Evolutionary conservation across 2,797 vertebrate species (phyloP).

Genomic region (Pristis pectinata): DNA sequence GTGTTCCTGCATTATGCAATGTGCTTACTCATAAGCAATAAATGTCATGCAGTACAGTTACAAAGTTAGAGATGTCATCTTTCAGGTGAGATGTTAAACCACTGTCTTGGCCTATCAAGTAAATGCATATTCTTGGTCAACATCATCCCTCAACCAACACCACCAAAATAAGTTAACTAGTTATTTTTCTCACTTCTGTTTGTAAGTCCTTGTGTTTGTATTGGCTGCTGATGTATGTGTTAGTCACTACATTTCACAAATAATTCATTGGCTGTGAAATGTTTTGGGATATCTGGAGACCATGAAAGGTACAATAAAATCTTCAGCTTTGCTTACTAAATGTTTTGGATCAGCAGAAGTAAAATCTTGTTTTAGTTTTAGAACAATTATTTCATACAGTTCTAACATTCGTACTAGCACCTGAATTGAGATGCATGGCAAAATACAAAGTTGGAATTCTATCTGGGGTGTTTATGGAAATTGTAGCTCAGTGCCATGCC

Average conservation of each 20-base stretch:
- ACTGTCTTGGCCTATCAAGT: background rate
- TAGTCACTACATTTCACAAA: background rate
- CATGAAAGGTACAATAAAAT: background rate
- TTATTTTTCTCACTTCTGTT: background rate
- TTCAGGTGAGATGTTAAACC: background rate
- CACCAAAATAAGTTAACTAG: background rate
- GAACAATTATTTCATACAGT: background rate
- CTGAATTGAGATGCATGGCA: background rate
- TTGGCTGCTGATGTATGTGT: background rate
- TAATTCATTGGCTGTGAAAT: background rate
- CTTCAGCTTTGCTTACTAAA: background rate
- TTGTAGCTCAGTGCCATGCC: background rate
- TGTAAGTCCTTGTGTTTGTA: background rate
- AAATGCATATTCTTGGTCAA: background rate
- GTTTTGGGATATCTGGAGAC: background rate
- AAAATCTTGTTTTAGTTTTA: background rate
- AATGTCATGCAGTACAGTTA: background rate
- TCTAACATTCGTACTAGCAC: background rate
- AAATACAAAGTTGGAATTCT: background rate
- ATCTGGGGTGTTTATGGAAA: background rate
- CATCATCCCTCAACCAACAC: background rate
- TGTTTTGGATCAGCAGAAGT: background rate
- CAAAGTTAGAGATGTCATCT: background rate
- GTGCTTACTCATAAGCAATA: background rate
- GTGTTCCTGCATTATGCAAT: background rate